phyloP scores from a whole-genome alignment of 1,140 invertebrate genomes.

The Heliothis virescens region DNA sequence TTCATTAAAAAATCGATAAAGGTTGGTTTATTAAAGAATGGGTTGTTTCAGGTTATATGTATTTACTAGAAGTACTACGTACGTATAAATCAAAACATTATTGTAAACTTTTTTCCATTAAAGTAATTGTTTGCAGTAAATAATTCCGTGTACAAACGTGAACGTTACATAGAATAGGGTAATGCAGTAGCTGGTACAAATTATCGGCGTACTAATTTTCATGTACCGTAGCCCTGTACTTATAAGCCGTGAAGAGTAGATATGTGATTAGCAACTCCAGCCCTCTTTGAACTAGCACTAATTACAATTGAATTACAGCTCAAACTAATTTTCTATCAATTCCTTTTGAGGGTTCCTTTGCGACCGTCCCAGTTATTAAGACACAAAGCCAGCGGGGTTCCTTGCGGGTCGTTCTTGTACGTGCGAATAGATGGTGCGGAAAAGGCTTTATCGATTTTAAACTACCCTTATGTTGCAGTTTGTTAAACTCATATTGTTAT shows the following conservation, averaged over 20 bases:
- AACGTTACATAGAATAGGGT: no score
- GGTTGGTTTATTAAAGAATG: neutral
- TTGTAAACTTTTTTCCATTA: neutral
- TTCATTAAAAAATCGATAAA: slow-evolving; percentile 7
- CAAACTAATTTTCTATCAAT: slow-evolving; percentile 67
- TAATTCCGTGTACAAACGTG: no score
- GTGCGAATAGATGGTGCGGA: slow-evolving; percentile 64
- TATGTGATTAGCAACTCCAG: slow-evolving; percentile 19
- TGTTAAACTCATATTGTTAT: slow-evolving; percentile 70
- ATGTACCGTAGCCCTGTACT: neutral
- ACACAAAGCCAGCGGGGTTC: slow-evolving; percentile 62
- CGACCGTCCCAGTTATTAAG: slow-evolving; percentile 58
- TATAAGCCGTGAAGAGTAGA: slow-evolving; percentile 9
- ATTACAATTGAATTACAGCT: slow-evolving; percentile 39
- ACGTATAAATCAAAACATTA: no score
- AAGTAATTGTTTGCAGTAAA: no score
- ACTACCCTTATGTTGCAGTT: slow-evolving; percentile 66
- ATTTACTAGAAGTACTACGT: no score
- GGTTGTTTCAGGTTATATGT: no score
- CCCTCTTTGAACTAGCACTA: slow-evolving; percentile 26
- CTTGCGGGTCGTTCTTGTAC: slow-evolving; percentile 49
- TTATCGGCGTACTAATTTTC: slow-evolving; percentile 5
- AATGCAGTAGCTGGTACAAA: neutral
- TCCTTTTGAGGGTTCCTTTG: slow-evolving; percentile 67
- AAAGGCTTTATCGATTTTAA: slow-evolving; percentile 69